Evolutionary conservation across 2,888 invertebrate genomes (phyloP).

Genomic region (Sesia apiformis): DNA sequence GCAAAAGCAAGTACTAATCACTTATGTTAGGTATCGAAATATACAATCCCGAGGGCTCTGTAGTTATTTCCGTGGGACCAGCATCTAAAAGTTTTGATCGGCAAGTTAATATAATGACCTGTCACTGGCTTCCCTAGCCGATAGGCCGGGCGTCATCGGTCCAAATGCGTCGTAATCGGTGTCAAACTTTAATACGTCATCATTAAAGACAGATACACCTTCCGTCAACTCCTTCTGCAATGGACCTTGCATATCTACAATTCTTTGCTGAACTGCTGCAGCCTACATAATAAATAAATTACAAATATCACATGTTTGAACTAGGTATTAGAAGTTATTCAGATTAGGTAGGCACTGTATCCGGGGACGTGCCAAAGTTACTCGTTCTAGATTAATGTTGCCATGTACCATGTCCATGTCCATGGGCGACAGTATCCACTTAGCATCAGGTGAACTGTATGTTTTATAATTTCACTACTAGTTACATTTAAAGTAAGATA

Average conservation of each 20-base stretch:
- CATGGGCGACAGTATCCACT: no score
- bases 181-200: conserved; percentile 81
- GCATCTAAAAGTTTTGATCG: no score
- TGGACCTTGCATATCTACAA: conserved; percentile 84
- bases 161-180: conserved; percentile 83
- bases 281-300: conserved; percentile 44
- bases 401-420: no score
- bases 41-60: no score
- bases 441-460: no score
- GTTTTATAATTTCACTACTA: no score
- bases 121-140: conserved; percentile 91
- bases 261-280: conserved; percentile 79
- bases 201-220: conserved; percentile 79
- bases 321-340: background rate
- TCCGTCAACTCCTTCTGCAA: conserved; percentile 81
- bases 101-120: conserved; percentile 46
- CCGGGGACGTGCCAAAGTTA: no score
- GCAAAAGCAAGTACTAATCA: no score
- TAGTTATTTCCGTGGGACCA: no score
- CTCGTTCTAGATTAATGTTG: background rate
- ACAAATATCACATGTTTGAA: background rate
- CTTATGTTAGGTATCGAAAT: no score
- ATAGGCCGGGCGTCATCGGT: conserved; percentile 88
- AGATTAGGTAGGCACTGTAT: background rate
- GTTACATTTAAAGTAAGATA: no score